Conservation (phyloP, 2,113 vertebrate genomes). For the Merops nubicus region DNA sequence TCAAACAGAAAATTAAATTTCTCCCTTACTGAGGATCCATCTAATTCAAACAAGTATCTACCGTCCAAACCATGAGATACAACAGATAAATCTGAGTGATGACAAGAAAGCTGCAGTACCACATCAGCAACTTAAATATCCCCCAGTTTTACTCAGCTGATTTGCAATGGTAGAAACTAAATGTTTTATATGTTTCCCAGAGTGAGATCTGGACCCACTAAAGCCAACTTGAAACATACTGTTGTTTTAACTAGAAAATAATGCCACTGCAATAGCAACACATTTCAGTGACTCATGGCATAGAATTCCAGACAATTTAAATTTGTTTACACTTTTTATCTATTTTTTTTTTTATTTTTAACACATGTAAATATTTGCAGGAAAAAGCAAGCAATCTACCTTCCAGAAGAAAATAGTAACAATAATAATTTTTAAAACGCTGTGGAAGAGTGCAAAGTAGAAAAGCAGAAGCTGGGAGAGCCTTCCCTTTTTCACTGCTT, state of each 20-base stretch:
- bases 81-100: neutral
- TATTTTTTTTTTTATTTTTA: neutral
- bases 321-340: neutral
- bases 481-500: neutral
- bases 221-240: neutral
- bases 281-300: neutral
- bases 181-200: neutral
- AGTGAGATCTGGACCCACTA: neutral
- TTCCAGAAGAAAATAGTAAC: neutral
- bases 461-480: neutral
- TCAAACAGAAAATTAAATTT: neutral
- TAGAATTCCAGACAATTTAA: neutral
- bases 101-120: constrained; percentile 5
- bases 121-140: neutral
- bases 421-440: too few relatives aligned
- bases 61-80: neutral
- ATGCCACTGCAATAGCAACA: neutral
- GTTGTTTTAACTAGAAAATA: neutral
- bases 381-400: neutral
- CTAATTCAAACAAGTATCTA: neutral
- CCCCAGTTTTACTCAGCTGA: neutral
- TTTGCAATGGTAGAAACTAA: neutral
- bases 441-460: neutral
- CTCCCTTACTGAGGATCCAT: neutral
- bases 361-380: neutral